Evolutionary conservation across 2,113 vertebrate genomes (phyloP).

Genomic region (Tonatia bakeri): DNA sequence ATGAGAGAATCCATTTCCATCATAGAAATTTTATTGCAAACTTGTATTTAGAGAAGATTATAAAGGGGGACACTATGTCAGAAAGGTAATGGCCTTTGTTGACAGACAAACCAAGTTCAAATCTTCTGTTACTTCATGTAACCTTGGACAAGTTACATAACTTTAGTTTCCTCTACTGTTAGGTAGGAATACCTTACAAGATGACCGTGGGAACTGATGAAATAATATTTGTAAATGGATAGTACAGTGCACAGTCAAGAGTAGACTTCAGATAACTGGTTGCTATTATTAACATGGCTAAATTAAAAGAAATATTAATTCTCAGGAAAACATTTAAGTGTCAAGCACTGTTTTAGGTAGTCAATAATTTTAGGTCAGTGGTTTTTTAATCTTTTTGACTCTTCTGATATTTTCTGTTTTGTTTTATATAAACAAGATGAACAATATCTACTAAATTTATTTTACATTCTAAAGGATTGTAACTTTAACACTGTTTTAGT

Average conservation of each 20-base stretch:
- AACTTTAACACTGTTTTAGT: neutral
- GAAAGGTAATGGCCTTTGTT: neutral
- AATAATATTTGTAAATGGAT: neutral
- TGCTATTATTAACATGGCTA: neutral
- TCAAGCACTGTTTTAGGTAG: neutral
- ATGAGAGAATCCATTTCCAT: conserved; percentile 4
- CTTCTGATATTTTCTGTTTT: neutral
- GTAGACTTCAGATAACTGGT: neutral
- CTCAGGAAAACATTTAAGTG: conserved; percentile 1
- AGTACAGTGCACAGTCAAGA: neutral
- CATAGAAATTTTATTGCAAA: neutral
- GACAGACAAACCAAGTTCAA: neutral
- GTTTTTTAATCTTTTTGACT: neutral
- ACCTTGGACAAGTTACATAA: neutral
- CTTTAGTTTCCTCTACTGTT: neutral
- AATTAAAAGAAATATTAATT: neutral
- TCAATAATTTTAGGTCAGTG: neutral
- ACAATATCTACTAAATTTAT: neutral
- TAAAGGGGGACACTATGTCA: neutral
- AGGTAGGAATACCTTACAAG: neutral
- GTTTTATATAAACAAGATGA: neutral
- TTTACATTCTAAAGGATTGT: conserved; percentile 14
- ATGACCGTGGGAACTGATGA: neutral
- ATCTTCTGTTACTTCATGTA: neutral
- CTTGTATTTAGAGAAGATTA: neutral